Percentiles rank a stretch among this genome's conserved stretches.
Evolutionary conservation across 2,888 invertebrate genomes (phyloP).

Genomic region (Heliconius aoede): DNA sequence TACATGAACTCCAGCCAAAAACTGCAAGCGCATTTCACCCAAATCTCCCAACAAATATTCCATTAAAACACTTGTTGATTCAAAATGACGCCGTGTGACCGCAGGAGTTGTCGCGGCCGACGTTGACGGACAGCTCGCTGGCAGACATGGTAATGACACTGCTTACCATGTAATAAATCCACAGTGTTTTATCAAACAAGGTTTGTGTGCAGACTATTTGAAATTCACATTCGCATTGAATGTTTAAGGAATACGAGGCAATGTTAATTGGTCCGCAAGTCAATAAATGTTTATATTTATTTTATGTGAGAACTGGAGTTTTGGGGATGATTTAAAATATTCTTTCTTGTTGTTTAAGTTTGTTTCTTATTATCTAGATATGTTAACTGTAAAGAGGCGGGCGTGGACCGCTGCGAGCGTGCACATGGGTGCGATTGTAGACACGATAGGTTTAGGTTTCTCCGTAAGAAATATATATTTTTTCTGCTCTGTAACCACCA

Average conservation of each 20-base stretch:
- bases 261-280: slow-evolving; percentile 29
- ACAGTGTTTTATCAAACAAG: slow-evolving; percentile 47
- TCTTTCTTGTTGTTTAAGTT: neutral
- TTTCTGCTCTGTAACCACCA: too few species aligned
- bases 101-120: slow-evolving; percentile 62
- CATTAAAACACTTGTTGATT: slow-evolving; percentile 22
- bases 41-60: neutral
- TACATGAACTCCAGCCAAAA: neutral
- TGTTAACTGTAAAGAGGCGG: too few species aligned
- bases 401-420: too few species aligned
- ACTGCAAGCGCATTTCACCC: neutral
- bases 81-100: slow-evolving; percentile 46
- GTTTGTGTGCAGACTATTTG: slow-evolving; percentile 48
- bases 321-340: neutral
- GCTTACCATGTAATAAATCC: slow-evolving; percentile 81
- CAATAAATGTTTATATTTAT: slow-evolving; percentile 3
- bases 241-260: slow-evolving; percentile 38
- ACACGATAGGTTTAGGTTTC: too few species aligned
- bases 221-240: slow-evolving; percentile 54
- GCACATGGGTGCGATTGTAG: too few species aligned
- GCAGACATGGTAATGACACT: slow-evolving; percentile 79
- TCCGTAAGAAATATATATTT: too few species aligned
- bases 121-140: slow-evolving; percentile 76
- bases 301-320: neutral
- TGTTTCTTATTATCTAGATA: too few species aligned